A percentile compares a stretch with the other conserved stretches of the same genome.
phyloP scores from a whole-genome alignment of 2,113 vertebrate species.

The Regulus satrapa region DNA sequence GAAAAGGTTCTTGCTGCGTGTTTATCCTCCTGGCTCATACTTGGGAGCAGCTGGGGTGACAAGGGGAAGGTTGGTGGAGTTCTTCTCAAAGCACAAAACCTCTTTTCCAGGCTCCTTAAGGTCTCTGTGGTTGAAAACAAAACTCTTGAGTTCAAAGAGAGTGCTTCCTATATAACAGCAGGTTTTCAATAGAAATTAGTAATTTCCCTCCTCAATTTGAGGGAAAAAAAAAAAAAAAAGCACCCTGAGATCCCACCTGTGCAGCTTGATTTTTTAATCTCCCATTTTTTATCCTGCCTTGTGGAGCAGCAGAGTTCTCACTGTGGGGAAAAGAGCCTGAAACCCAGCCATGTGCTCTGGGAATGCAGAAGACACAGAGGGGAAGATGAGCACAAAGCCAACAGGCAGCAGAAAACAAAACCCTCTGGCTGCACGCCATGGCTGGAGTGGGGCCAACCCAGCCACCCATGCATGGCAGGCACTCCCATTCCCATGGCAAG shows the following conservation, averaged over 20 bases:
- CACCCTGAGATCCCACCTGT: neutral
- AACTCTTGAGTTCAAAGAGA: neutral
- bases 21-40: constrained; percentile 5
- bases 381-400: neutral
- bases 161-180: neutral
- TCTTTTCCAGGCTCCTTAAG: neutral
- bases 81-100: neutral
- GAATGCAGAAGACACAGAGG: neutral
- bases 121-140: neutral
- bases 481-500: neutral
- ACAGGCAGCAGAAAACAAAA: neutral
- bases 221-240: neutral
- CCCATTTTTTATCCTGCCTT: neutral
- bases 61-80: neutral
- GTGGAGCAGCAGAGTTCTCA: neutral
- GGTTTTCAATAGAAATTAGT: neutral
- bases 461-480: neutral
- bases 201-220: neutral
- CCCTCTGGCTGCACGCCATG: accelerated
- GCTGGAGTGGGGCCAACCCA: neutral
- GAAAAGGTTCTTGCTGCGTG: neutral
- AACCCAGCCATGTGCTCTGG: neutral
- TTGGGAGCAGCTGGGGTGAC: neutral
- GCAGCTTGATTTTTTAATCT: neutral
- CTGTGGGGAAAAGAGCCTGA: neutral